These are phyloP conservation scores for Limosa lapponica DNA, from an alignment of 2,797 vertebrate species.

Conservation along the genomic window DNA sequence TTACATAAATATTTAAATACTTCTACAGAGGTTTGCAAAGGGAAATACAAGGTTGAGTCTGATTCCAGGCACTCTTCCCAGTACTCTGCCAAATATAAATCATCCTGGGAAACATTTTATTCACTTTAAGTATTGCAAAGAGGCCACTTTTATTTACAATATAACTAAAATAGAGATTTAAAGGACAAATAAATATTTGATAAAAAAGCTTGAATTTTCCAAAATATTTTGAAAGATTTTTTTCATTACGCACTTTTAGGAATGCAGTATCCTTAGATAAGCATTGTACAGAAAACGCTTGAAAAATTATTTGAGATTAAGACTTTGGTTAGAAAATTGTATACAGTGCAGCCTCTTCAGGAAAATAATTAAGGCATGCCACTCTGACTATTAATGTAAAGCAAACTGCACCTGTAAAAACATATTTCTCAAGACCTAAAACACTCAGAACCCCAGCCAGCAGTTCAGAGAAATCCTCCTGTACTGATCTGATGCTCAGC, in stretches of 20 bases:
- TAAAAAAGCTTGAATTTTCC: background rate
- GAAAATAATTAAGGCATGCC: background rate
- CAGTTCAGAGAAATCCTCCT: background rate
- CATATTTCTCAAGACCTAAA: background rate
- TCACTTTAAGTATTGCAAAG: background rate
- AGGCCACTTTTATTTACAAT: constrained; percentile 16
- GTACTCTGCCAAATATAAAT: constrained; percentile 37
- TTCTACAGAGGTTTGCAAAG: constrained; percentile 1
- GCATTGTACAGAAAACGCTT: background rate
- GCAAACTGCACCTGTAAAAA: background rate
- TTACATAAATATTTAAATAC: constrained; percentile 59
- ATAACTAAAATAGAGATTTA: background rate
- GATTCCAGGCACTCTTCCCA: constrained; percentile 29
- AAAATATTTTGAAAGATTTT: background rate
- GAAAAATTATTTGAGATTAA: background rate
- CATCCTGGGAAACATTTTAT: constrained; percentile 38
- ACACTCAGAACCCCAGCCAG: background rate
- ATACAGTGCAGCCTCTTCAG: background rate
- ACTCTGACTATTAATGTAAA: background rate
- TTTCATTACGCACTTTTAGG: background rate
- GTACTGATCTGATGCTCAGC: background rate
- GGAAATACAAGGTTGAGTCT: constrained; percentile 8
- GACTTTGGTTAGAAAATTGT: background rate
- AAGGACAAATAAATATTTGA: background rate
- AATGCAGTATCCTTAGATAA: background rate